These are phyloP conservation scores for Tigriopus japonicus DNA, from an alignment of 1,140 invertebrate species.

Conservation along the genomic window DNA sequence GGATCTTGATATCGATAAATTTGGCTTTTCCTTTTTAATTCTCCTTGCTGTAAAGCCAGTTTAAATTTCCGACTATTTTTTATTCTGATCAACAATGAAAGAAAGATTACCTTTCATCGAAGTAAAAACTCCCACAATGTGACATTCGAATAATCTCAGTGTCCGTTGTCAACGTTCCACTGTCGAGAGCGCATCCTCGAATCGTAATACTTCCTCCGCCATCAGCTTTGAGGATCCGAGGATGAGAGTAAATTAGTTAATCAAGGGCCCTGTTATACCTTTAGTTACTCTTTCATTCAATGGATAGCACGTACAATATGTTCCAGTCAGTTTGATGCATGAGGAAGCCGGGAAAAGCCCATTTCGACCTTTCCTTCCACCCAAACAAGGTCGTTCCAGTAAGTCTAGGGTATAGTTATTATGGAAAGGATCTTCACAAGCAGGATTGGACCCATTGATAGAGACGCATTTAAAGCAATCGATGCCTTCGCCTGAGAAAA, in stretches of 20 bases:
- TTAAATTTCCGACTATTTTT: not conserved
- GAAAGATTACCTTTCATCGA: constrained; percentile 48
- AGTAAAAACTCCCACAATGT: constrained; percentile 75
- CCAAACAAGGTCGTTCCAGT: constrained; percentile 75
- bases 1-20: no score
- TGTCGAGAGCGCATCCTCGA: constrained; percentile 72
- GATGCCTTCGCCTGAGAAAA: constrained; percentile 36
- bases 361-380: constrained; percentile 68
- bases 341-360: constrained; percentile 89
- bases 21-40: not conserved
- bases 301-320: constrained; percentile 41
- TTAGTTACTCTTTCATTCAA: no score
- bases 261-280: not conserved
- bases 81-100: not conserved
- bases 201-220: constrained; percentile 56
- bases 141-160: constrained; percentile 82
- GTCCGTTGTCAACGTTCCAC: constrained; percentile 72
- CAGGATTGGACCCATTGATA: constrained; percentile 58
- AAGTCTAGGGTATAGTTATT: constrained; percentile 66
- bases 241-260: not conserved
- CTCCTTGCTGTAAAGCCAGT: not conserved
- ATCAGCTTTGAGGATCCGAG: constrained; percentile 37
- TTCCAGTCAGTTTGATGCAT: constrained; percentile 80
- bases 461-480: constrained; percentile 95
- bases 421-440: constrained; percentile 92